These are phyloP conservation scores for Diacarnus erythraeanus DNA, from an alignment of 37 sponge, comb jelly and placozoan species.

Conservation along the genomic window DNA sequence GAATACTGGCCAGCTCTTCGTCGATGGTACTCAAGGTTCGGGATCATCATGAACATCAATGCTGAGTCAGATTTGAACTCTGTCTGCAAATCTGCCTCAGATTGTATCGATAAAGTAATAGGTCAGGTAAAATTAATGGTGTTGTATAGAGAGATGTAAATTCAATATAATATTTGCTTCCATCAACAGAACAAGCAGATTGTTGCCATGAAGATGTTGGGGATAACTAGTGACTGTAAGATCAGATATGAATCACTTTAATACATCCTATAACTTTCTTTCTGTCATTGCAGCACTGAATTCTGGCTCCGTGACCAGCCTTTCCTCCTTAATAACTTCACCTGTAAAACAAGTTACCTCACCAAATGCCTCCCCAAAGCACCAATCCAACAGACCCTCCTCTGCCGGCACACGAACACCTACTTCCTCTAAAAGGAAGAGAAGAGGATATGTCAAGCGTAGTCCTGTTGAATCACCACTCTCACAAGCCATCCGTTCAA, in stretches of 20 bases:
- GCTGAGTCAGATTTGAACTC: constrained; percentile 10
- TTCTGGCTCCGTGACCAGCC: neutral
- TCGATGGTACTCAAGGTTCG: constrained; percentile 76
- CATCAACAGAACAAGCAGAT: constrained; percentile 43
- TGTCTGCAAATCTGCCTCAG: neutral
- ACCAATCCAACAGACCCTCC: constrained; percentile 25
- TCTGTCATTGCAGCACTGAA: neutral
- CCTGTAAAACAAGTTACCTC: too few species aligned
- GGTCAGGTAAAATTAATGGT: constrained; percentile 34
- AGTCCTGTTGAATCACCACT: too few species aligned
- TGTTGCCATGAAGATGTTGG: constrained; percentile 34
- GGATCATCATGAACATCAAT: constrained; percentile 69
- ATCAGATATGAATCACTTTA: too few species aligned
- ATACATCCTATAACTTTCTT: too few species aligned
- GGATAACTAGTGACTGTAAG: too few species aligned
- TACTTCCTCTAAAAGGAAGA: neutral
- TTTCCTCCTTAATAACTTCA: neutral
- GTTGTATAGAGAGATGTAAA: too few species aligned
- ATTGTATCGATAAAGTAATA: constrained; percentile 24
- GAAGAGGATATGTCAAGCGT: too few species aligned
- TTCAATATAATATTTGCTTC: too few species aligned
- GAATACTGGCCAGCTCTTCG: constrained; percentile 65
- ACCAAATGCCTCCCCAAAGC: too few species aligned
- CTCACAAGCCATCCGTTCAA: neutral
- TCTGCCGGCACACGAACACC: constrained; percentile 24